Percentiles rank a stretch among this genome's conserved stretches.
phyloP scores from a whole-genome alignment of 2,888 invertebrate genomes.

The Onthophagus sagittarius region DNA sequence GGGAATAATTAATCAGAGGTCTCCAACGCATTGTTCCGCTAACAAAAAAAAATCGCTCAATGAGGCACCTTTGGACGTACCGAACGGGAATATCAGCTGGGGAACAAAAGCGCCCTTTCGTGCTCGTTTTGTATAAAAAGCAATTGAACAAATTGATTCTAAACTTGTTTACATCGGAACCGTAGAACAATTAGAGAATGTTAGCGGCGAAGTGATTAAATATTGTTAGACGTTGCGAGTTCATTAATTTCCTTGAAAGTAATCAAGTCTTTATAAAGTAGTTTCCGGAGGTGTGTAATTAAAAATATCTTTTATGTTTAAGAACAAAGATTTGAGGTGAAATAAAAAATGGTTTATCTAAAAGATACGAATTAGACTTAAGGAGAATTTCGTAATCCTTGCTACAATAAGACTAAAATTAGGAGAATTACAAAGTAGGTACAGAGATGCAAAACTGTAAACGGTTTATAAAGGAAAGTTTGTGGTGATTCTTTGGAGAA shows the following conservation, averaged over 20 bases:
- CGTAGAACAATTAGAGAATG: neutral
- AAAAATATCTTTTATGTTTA: neutral
- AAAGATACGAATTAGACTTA: no score
- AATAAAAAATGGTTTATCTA: no score
- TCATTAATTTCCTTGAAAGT: neutral
- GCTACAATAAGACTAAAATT: no score
- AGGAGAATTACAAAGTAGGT: no score
- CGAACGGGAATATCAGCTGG: neutral
- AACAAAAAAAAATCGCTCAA: neutral
- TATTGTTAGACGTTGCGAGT: neutral
- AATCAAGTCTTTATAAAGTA: neutral
- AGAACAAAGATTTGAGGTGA: no score
- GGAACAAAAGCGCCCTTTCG: neutral
- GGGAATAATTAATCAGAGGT: neutral
- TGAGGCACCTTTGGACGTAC: neutral
- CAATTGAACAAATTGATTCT: neutral
- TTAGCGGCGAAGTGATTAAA: neutral
- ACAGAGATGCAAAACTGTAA: no score
- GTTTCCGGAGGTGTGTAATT: neutral
- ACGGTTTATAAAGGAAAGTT: no score
- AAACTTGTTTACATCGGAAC: neutral
- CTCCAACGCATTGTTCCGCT: neutral
- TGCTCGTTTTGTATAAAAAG: neutral
- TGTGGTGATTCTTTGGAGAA: no score
- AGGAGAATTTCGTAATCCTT: no score